Base-by-base conservation (phyloP, 2,888 invertebrate genomes). In the Plagodis dolabraria region DNA sequence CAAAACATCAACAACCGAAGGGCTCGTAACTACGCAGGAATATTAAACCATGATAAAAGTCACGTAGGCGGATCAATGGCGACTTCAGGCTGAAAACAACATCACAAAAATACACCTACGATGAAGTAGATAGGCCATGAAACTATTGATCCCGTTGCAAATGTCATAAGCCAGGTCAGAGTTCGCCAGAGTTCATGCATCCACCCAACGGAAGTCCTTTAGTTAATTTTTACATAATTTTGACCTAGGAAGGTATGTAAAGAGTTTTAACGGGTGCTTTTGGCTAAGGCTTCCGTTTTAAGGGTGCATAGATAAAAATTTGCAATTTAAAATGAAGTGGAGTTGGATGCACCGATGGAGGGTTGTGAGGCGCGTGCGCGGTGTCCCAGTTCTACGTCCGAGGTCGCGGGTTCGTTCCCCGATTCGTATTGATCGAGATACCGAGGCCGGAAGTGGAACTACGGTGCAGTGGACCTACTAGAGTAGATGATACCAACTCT, bases 351-450 rank as follows among this genome's bases (percentile, higher is more conserved):
- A 91, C 80, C 79, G 75, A 66, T 68, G 71, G 70, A 64, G 68
- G 69, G 48, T 48, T 63, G 65, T 71, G 80, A 66, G 74, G 90
- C 92, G 92, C 92, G 71, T 92, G 92, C 92, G 92, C 90, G 89
- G 75, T 80, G 92, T 75, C 92, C 92, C 78, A 92, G 84, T 90
- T 92, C 76, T 65, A 57, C 69, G 68, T 70, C 75, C 86, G 89
- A 91, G 92, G 92, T 89, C 92, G 85, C 84, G 85, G 85, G 92
- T 91, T 92, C 92, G 86, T 92, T 92, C 90, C 91, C 90, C 92
- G 91, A 85, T 80, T 76, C 68, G 85, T 91, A 92, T 92, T 89
- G 90, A 92, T 86, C 92, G 84, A 64, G 70, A 65, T 64, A 64
- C 71, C 79, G 83, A 83, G 87, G 87, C 86, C 87, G 90, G 90